Evolutionary conservation across 2,888 invertebrate genomes (phyloP).

Genomic region (Labia minor): DNA sequence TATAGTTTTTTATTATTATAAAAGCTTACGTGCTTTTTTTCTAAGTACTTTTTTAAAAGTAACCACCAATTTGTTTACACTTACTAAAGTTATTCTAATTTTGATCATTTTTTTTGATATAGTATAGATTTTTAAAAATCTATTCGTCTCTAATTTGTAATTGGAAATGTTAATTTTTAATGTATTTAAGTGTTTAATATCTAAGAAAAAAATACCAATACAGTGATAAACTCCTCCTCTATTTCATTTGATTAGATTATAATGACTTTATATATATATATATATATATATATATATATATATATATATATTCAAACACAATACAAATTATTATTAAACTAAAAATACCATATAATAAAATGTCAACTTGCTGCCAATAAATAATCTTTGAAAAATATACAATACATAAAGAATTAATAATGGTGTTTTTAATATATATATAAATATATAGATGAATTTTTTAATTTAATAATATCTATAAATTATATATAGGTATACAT

Average conservation of each 20-base stretch:
- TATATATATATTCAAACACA: background rate
- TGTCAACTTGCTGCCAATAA: too few relatives aligned
- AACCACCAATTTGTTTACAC: too few relatives aligned
- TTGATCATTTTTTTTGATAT: background rate
- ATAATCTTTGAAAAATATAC: too few relatives aligned
- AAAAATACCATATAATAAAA: background rate
- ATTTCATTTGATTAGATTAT: background rate
- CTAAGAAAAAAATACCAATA: background rate
- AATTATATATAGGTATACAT: background rate
- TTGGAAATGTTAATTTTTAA: background rate
- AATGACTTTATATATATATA: too few relatives aligned
- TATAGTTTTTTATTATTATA: too few relatives aligned
- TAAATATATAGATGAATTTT: too few relatives aligned
- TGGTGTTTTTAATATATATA: too few relatives aligned
- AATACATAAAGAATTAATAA: too few relatives aligned
- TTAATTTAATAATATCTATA: background rate
- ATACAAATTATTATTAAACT: background rate
- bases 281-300: background rate
- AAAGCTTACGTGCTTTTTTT: too few relatives aligned
- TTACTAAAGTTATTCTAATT: background rate
- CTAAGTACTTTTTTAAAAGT: too few relatives aligned
- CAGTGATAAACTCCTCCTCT: background rate
- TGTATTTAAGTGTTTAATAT: background rate
- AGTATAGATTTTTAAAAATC: background rate
- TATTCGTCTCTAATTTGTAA: background rate